Percentiles rank a stretch among this genome's conserved stretches.
Evolutionary conservation across 2,888 invertebrate genomes (phyloP).

Genomic region (Xiphydria camelus): DNA sequence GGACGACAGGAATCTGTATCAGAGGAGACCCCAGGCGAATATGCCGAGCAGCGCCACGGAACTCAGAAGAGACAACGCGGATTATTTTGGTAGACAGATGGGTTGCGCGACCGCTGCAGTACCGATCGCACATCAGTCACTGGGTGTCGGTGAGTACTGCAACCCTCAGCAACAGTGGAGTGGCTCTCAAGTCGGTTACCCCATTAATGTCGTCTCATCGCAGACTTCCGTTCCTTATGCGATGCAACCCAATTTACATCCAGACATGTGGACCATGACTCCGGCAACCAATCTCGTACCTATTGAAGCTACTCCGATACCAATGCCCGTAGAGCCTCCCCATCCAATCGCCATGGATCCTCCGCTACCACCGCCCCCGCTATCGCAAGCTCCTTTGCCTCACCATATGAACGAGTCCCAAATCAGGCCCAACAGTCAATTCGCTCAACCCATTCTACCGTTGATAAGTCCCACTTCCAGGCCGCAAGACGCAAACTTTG

Average conservation of each 20-base stretch:
- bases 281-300: conserved; percentile 15
- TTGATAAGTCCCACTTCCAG: conserved; percentile 24
- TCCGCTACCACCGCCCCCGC: conserved; percentile 10
- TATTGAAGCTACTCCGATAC: too few species aligned
- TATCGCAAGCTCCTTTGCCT: conserved; percentile 3
- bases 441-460: conserved; percentile 24
- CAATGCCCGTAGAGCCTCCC: too few species aligned
- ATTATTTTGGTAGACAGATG: conserved; percentile 5
- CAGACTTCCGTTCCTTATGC: conserved; percentile 13
- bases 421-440: conserved; percentile 21
- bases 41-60: conserved; percentile 1
- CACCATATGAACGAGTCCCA: conserved; percentile 10
- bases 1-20: conserved; percentile 12
- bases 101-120: neutral
- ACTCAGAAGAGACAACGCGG: conserved; percentile 10
- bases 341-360: too few species aligned
- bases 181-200: conserved; percentile 6
- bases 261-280: conserved; percentile 34
- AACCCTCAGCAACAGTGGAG: neutral
- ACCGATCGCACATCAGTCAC: neutral
- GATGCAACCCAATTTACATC: conserved; percentile 23
- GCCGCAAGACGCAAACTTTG: conserved; percentile 20
- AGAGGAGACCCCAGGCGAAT: conserved; percentile 5
- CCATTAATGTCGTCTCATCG: neutral
- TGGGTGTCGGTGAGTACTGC: neutral